Evolutionary conservation across 2,113 vertebrate genomes (phyloP).

Genomic region (Numenius arquata): DNA sequence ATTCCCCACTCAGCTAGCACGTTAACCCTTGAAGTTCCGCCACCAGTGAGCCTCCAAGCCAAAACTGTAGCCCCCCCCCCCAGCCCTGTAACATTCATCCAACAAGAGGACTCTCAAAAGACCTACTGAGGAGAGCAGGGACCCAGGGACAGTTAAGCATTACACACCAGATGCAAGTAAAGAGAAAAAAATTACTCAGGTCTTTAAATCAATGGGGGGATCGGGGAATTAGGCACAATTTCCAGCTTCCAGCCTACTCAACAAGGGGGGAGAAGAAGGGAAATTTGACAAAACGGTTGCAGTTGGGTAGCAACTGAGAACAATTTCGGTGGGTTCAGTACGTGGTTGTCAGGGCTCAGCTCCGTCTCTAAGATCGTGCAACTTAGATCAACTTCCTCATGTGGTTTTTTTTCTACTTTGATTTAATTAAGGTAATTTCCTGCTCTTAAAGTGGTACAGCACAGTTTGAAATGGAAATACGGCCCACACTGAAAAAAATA

Average conservation of each 20-base stretch:
- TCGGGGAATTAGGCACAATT: background rate
- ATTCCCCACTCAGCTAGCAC: background rate
- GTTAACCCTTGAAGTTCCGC: background rate
- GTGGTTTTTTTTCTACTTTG: background rate
- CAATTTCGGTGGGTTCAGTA: background rate
- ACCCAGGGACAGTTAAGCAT: no score
- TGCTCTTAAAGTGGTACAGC: background rate
- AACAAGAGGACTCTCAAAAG: background rate
- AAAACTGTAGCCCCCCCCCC: background rate
- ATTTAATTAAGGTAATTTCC: background rate
- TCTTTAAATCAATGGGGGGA: background rate
- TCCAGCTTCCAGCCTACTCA: background rate
- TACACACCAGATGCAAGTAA: background rate
- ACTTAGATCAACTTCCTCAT: background rate
- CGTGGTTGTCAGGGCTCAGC: background rate
- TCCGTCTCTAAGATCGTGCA: background rate
- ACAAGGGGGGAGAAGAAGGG: background rate
- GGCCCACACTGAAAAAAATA: background rate
- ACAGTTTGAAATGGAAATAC: background rate
- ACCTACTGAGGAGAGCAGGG: background rate
- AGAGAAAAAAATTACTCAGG: background rate
- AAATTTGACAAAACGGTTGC: background rate
- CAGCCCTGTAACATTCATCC: background rate
- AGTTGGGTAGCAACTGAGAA: background rate
- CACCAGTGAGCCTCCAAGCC: fast-evolving